These are phyloP conservation scores for Orthonyx spaldingii DNA, from an alignment of 2,113 vertebrate species.

Conservation along the genomic window DNA sequence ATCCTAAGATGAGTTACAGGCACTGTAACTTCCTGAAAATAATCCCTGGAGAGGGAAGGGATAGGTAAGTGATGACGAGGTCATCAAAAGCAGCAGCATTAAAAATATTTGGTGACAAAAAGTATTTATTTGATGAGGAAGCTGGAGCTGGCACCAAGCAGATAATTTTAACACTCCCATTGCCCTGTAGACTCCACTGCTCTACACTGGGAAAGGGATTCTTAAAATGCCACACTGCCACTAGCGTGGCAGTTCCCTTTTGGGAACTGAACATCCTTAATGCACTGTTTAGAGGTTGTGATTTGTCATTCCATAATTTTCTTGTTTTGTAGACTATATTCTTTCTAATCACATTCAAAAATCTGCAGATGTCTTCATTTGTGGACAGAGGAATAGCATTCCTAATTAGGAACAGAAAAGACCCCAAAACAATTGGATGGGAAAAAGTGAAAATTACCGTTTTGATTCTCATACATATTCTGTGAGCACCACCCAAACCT, in stretches of 20 bases:
- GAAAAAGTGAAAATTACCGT: constrained; percentile 49
- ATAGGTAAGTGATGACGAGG: background rate
- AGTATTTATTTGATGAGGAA: background rate
- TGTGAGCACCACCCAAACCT: constrained; percentile 4
- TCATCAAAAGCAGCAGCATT: background rate
- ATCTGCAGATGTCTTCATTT: constrained; percentile 3
- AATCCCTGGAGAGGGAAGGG: background rate
- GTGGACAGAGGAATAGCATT: background rate
- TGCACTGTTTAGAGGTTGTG: background rate
- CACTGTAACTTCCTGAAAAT: too few species aligned
- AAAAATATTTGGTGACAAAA: background rate
- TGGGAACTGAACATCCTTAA: background rate
- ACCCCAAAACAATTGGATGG: constrained; percentile 17
- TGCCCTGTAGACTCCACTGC: background rate
- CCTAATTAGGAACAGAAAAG: constrained; percentile 27
- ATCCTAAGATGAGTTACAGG: background rate
- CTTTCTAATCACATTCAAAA: background rate
- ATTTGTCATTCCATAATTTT: background rate
- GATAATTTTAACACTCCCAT: background rate
- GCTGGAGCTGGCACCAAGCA: background rate
- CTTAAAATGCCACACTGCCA: background rate
- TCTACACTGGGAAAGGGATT: background rate
- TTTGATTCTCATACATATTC: constrained; percentile 48
- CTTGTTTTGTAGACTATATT: constrained; percentile 34
- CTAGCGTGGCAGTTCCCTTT: background rate